Evolutionary conservation across 1,140 invertebrate species (phyloP).

Genomic region (Asbolus verrucosus): DNA sequence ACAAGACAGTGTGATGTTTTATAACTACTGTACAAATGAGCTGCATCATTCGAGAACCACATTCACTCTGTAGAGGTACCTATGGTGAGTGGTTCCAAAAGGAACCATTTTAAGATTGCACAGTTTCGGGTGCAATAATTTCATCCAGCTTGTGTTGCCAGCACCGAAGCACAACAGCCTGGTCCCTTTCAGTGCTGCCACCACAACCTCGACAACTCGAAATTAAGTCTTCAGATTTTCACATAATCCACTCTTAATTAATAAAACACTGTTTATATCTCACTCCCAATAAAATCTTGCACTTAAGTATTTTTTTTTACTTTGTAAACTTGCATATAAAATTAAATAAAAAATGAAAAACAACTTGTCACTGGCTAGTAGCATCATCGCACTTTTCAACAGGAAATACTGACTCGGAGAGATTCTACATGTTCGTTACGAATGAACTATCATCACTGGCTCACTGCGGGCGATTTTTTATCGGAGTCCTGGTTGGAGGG

Average conservation of each 20-base stretch:
- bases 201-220: conserved; percentile 25
- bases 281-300: conserved; percentile 41
- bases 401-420: conserved; percentile 57
- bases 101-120: conserved; percentile 63
- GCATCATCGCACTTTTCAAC: conserved; percentile 29
- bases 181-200: conserved; percentile 29
- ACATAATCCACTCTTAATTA: conserved; percentile 22
- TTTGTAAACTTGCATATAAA: conserved; percentile 45
- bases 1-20: conserved; percentile 53
- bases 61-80: conserved; percentile 64
- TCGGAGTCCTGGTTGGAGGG: conserved; percentile 77
- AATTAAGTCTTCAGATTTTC: conserved; percentile 10
- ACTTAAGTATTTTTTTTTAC: conserved; percentile 35
- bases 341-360: conserved; percentile 46
- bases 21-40: conserved; percentile 62
- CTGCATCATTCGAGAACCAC: conserved; percentile 59
- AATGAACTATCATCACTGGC: conserved; percentile 72
- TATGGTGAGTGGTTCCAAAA: conserved; percentile 62
- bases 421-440: conserved; percentile 46
- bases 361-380: conserved; percentile 40
- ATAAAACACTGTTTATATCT: conserved; percentile 15
- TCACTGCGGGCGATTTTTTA: conserved; percentile 85
- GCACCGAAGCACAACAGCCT: conserved; percentile 1
- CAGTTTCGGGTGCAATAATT: conserved; percentile 56
- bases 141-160: conserved; percentile 33